Base-by-base conservation (phyloP, 1,140 invertebrate genomes). In the Gonatopus flavifemur region DNA sequence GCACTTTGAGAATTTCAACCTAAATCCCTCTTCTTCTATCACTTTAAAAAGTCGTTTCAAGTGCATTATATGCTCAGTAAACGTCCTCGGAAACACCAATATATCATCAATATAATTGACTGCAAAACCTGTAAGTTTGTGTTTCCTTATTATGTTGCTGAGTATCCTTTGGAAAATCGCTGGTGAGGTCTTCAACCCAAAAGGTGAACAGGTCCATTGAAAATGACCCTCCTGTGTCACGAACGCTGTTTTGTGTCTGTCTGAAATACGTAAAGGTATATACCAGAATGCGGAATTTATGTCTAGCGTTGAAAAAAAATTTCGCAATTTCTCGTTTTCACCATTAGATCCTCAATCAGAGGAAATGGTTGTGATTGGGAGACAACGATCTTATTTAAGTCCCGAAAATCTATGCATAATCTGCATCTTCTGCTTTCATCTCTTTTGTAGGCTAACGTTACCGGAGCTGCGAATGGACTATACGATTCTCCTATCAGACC, bases 151-250 rank as follows among this genome's bases (percentile, higher is more conserved):
- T 31, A 64, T 64, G 35, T 54, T 66, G 30, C 30, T 37, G 31
- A 64, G 35, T 15, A 64, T 62, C 47, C 67, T 48, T 57, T 72
- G 68, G 49, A 70, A 74, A 20, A 69, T 71, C n/a, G n/a, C n/a
- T n/a, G n/a, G n/a, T n/a, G n/a, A n/a, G n/a, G n/a, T n/a, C n/a
- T n/a, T n/a, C n/a, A n/a, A n/a, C n/a, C n/a, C n/a, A n/a, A n/a
- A n/a, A n/a, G n/a, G n/a, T n/a, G n/a, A n/a, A n/a, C n/a, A n/a
- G n/a, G n/a, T n/a, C n/a, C n/a, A n/a, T n/a, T n/a, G n/a, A n/a
- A n/a, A n/a, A n/a, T n/a, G n/a, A n/a, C n/a, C n/a, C n/a, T n/a
- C n/a, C n/a, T n/a, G n/a, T n/a, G n/a, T n/a, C n/a, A n/a, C n/a
- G n/a, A 16, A 59, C 57, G 64, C 54, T 13, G 59, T 65, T 49